Base-by-base conservation (phyloP, 2,797 vertebrate genomes). In the Bradypodion pumilum region DNA sequence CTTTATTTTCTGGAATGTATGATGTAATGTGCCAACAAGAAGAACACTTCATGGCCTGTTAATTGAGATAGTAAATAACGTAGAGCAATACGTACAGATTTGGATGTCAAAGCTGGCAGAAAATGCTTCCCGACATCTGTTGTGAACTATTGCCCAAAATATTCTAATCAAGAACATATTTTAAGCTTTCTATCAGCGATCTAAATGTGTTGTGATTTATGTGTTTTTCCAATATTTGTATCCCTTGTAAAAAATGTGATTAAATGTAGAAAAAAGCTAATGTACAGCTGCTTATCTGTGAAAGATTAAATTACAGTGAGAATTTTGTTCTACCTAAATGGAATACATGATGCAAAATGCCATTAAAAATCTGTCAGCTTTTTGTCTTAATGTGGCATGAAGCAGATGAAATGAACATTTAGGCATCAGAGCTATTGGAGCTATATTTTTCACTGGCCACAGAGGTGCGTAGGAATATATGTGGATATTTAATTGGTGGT, bases 1-100 rank as follows among this genome's bases (percentile, higher is more conserved):
- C 46, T 66, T 79, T 88, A 83, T 91, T 87, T 80, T 87, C 85
- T 84, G 69, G 89, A 86, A 85, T 86, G 37, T 6, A 73, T 91
- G 87, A 91, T 93, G 91, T 93, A 92, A 93, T 89, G 88, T 89
- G 85, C 88, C 79, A 91, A 94, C 90, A 92, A 90, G 81, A 81
- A 80, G 76, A 89, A 89, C 84, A 84, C 91, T 89, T 90, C 92
- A 88, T 88, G 91, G 89, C 89, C 88, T 89, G 83, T 89, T 91
- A 90, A 84, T 86, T 49, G 6, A 52, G 21, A 88, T 91, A 89
- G 89, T 80, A 89, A 82, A 86, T 15, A 84, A 82, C 8, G 74
- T 75, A 84, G 52, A 77, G 35, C 72, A 65, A 88, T 78, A 69
- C 85, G 69, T 74, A 77, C 85, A 88, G 86, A 74, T 25, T 52